These are phyloP conservation scores for Hyalella azteca DNA, from an alignment of 2,888 invertebrate genomes.

Conservation along the genomic window DNA sequence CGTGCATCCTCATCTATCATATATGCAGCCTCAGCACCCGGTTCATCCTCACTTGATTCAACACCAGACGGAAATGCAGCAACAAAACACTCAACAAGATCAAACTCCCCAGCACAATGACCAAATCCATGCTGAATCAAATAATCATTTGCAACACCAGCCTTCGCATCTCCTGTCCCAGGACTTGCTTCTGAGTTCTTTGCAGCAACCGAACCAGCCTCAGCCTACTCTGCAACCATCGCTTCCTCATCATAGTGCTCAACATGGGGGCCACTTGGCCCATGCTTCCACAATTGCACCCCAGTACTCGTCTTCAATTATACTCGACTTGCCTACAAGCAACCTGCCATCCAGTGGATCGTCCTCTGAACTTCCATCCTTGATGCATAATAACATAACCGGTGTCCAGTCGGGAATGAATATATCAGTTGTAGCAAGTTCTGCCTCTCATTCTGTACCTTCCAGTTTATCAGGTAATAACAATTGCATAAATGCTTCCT, in stretches of 20 bases:
- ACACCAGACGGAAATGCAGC: slow-evolving; percentile 27
- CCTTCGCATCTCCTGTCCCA: slow-evolving; percentile 46
- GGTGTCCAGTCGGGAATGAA: neutral
- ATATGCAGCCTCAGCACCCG: slow-evolving; percentile 22
- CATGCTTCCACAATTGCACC: neutral
- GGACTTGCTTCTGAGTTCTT: slow-evolving; percentile 23
- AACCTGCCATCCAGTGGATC: neutral
- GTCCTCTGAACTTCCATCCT: neutral
- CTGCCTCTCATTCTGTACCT: slow-evolving; percentile 39
- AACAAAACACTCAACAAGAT: slow-evolving; percentile 11
- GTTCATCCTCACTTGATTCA: neutral
- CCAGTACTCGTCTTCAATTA: neutral
- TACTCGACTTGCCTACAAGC: neutral
- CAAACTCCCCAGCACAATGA: slow-evolving; percentile 15
- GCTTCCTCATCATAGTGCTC: neutral
- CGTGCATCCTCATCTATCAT: neutral
- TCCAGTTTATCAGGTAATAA: slow-evolving; percentile 34
- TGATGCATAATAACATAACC: slow-evolving; percentile 23
- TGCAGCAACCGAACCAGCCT: slow-evolving; percentile 39
- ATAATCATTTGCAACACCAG: slow-evolving; percentile 19
- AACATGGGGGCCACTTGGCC: neutral
- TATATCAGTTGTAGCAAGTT: neutral
- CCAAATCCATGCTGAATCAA: neutral
- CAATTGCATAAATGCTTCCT: slow-evolving; percentile 1
- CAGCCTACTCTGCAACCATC: slow-evolving; percentile 22